Percentiles rank a stretch among this genome's conserved stretches.
These are phyloP conservation scores for Apodemia duryi DNA, from an alignment of 2,888 invertebrate species.

Conservation along the genomic window DNA sequence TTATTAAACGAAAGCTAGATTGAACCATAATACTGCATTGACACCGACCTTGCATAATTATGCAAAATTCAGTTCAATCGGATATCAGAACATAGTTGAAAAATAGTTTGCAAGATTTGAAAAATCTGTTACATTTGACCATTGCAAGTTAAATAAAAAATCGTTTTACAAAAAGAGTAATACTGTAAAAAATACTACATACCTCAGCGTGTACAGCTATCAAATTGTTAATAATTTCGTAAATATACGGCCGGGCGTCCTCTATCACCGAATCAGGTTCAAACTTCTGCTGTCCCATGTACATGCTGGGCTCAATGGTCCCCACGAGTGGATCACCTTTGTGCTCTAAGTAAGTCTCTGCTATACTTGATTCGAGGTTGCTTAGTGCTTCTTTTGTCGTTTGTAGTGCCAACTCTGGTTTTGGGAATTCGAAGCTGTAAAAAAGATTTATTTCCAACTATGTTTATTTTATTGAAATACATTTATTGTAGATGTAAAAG, in stretches of 20 bases:
- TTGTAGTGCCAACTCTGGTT: conserved; percentile 84
- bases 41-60: no score
- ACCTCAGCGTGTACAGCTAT: conserved; percentile 89
- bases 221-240: conserved; percentile 90
- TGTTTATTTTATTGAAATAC: no score
- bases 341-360: conserved; percentile 91
- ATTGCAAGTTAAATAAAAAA: no score
- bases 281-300: conserved; percentile 93
- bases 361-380: conserved; percentile 80
- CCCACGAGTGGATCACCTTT: conserved; percentile 96
- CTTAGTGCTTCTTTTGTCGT: conserved; percentile 82
- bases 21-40: no score
- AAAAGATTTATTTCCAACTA: not conserved
- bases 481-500: no score
- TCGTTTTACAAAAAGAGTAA: no score
- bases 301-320: conserved; percentile 98
- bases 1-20: no score
- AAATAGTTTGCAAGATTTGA: no score
- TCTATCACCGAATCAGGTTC: conserved; percentile 86
- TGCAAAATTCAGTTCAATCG: no score
- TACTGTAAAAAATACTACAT: conserved; percentile 23
- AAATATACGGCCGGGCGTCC: conserved; percentile 92
- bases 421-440: conserved; percentile 84
- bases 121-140: no score
- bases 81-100: no score